phyloP scores from a whole-genome alignment of 2,113 vertebrate species.

The Verasper variegatus region DNA sequence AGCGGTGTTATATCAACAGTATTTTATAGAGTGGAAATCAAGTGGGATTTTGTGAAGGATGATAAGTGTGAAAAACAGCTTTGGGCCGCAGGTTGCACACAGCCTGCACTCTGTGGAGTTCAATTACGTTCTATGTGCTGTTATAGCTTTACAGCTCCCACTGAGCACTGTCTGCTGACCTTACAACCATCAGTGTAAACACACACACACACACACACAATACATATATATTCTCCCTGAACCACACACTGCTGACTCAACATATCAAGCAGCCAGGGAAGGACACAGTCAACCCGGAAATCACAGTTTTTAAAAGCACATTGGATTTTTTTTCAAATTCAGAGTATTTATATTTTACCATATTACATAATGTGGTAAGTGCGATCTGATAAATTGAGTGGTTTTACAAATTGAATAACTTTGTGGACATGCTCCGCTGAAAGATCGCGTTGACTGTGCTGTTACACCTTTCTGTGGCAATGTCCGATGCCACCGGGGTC shows the following conservation, averaged over 20 bases:
- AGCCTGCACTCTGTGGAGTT: constrained; percentile 7
- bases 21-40: constrained; percentile 64
- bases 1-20: constrained; percentile 48
- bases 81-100: constrained; percentile 18
- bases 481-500: no score
- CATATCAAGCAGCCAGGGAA: constrained; percentile 24
- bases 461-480: no score
- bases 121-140: background rate
- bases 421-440: no score
- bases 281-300: constrained; percentile 27
- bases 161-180: constrained; percentile 29
- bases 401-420: no score
- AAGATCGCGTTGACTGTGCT: no score
- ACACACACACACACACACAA: constrained; percentile 2
- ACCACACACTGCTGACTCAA: constrained; percentile 49
- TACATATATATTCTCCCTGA: constrained; percentile 7
- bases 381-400: background rate
- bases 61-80: constrained; percentile 37
- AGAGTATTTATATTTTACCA: background rate
- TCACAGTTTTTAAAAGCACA: no score
- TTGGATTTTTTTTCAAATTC: background rate
- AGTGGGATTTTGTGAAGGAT: constrained; percentile 46
- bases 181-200: constrained; percentile 17
- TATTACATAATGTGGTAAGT: background rate
- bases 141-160: constrained; percentile 34